Evolutionary conservation across 2,888 invertebrate genomes (phyloP).

Genomic region (Seira sanloemensis): DNA sequence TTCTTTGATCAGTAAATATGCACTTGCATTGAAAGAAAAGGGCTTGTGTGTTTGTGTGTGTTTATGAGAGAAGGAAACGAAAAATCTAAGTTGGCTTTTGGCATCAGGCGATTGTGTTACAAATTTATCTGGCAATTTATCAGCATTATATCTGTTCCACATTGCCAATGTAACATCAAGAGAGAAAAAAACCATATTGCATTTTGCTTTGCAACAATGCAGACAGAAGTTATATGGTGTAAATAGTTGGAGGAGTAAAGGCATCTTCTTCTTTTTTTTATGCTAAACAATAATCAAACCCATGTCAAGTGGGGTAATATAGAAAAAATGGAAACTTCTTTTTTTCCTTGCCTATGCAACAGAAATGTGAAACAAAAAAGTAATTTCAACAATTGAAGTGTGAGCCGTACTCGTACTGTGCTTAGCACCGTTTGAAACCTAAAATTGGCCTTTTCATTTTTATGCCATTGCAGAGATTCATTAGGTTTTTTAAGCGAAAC

Average conservation of each 20-base stretch:
- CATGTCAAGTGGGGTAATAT: neutral
- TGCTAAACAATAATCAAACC: neutral
- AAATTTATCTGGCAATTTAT: constrained; percentile 51
- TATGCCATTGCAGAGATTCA: too few relatives aligned
- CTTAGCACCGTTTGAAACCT: neutral
- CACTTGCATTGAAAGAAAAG: too few relatives aligned
- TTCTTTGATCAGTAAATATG: neutral
- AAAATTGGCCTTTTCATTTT: too few relatives aligned
- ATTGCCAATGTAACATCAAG: constrained; percentile 24
- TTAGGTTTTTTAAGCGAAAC: too few relatives aligned
- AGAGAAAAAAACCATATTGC: neutral
- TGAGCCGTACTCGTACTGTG: neutral
- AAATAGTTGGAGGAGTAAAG: too few relatives aligned
- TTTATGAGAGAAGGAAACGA: neutral
- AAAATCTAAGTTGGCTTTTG: constrained; percentile 11
- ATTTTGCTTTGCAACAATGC: neutral
- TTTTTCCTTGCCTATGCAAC: neutral
- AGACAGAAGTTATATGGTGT: too few relatives aligned
- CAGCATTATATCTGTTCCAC: constrained; percentile 54
- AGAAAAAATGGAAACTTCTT: neutral
- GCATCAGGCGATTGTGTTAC: constrained; percentile 31
- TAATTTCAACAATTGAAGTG: neutral
- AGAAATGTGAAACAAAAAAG: neutral
- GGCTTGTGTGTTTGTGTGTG: too few relatives aligned
- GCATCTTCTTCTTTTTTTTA: neutral